These are phyloP conservation scores for Tapirus terrestris DNA, from an alignment of 2,113 vertebrate species.

Conservation along the genomic window DNA sequence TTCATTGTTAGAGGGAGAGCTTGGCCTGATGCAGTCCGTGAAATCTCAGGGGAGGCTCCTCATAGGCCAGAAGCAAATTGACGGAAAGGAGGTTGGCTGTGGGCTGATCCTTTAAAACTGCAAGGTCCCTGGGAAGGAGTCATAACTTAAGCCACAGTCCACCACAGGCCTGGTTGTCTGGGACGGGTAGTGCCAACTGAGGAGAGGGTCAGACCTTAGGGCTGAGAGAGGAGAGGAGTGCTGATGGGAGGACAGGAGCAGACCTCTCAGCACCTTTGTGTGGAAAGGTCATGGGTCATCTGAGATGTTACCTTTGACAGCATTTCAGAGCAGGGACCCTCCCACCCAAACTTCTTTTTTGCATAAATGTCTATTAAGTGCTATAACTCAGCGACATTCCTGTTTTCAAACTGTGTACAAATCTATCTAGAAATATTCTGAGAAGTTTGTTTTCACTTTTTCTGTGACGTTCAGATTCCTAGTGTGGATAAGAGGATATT, in stretches of 20 bases:
- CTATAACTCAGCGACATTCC: not conserved
- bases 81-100: not conserved
- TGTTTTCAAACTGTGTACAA: not conserved
- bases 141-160: not conserved
- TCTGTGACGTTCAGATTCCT: not conserved
- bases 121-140: not conserved
- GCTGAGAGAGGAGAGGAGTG: not conserved
- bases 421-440: conserved; percentile 13
- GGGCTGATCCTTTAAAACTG: not conserved
- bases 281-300: not conserved
- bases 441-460: conserved; percentile 51
- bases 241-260: not conserved
- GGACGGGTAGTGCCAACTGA: not conserved
- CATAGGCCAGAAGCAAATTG: not conserved
- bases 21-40: not conserved
- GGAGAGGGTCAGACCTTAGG: not conserved
- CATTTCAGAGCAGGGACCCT: not conserved
- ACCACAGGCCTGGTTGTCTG: not conserved
- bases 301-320: not conserved
- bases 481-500: not conserved
- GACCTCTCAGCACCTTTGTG: not conserved
- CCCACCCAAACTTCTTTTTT: not conserved
- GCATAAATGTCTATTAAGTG: not conserved
- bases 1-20: not conserved
- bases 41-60: not conserved